A percentile compares a stretch with the other conserved stretches of the same genome.
Evolutionary conservation across 2,797 vertebrate species (phyloP).

Genomic region (Eremophila alpestris): DNA sequence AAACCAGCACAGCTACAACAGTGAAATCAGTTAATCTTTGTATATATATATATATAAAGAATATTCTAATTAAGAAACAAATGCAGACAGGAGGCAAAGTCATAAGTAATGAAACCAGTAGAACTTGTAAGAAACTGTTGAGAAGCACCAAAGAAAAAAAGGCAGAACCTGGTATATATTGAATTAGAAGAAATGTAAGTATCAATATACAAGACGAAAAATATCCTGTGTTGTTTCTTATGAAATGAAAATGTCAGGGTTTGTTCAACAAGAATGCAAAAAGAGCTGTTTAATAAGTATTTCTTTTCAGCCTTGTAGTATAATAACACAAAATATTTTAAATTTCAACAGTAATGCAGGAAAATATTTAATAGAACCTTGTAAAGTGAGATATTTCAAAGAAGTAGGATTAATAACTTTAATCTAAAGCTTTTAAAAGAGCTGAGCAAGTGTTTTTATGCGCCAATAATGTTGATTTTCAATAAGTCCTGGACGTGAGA

Average conservation of each 20-base stretch:
- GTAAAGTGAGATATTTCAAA: not conserved
- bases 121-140: not conserved
- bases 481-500: not conserved
- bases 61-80: not conserved
- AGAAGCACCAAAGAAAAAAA: not conserved
- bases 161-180: not conserved
- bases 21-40: not conserved
- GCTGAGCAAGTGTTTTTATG: not conserved
- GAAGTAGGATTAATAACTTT: not conserved
- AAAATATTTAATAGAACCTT: not conserved
- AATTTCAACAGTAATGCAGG: not conserved
- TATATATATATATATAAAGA: not conserved
- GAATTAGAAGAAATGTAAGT: not conserved
- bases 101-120: not conserved
- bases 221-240: not conserved
- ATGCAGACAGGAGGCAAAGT: not conserved
- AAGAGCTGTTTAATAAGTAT: not conserved
- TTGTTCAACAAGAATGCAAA: not conserved
- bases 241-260: not conserved
- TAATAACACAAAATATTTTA: not conserved
- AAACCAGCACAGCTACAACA: not conserved
- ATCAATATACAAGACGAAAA: not conserved
- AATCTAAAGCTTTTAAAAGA: not conserved
- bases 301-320: not conserved
- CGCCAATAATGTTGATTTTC: not conserved